Evolutionary conservation across 2,888 invertebrate species (phyloP).

Genomic region (Synergus japonicus): DNA sequence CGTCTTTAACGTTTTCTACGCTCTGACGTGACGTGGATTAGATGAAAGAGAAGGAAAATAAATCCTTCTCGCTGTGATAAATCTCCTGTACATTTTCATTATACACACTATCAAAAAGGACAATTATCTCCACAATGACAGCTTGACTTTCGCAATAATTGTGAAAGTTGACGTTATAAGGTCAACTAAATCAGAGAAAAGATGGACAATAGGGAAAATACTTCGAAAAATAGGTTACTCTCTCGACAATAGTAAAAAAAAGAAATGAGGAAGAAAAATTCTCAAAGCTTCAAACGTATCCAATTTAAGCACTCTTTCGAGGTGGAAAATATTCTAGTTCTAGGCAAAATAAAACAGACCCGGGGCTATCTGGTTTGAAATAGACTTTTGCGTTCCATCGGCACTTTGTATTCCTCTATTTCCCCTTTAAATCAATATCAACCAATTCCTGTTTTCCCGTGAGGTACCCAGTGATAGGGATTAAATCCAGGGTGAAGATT

Average conservation of each 20-base stretch:
- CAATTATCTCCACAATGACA: neutral
- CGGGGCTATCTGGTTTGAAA: neutral
- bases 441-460: conserved; percentile 48
- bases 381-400: conserved; percentile 43
- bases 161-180: neutral
- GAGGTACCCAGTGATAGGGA: conserved; percentile 23
- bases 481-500: conserved; percentile 36
- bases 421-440: conserved; percentile 55
- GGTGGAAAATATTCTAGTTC: neutral
- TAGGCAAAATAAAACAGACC: neutral
- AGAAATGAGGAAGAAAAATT: neutral
- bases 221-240: too few relatives aligned
- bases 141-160: neutral
- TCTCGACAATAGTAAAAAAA: neutral
- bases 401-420: conserved; percentile 55
- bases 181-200: too few relatives aligned
- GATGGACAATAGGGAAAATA: too few relatives aligned
- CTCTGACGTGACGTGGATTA: conserved; percentile 17
- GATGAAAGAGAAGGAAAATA: conserved; percentile 3
- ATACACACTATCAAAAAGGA: neutral
- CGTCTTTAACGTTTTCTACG: conserved; percentile 9
- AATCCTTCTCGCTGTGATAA: neutral
- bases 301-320: neutral
- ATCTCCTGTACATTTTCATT: neutral
- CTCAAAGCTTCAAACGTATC: neutral